Base-by-base conservation (phyloP, 2,113 vertebrate species). In the Turdus rufiventris region DNA sequence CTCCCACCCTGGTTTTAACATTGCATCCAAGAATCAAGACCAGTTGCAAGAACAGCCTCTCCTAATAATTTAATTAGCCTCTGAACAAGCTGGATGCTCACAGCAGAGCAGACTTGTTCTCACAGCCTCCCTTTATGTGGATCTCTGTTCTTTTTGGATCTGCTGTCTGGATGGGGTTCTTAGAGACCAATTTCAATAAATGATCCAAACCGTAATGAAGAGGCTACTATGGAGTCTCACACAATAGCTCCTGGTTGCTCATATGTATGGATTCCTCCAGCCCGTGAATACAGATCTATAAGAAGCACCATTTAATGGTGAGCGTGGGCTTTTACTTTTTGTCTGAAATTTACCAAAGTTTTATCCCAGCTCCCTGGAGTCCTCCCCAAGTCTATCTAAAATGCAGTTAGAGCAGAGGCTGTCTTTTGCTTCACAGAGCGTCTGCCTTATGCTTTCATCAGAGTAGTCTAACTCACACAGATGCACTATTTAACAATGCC, bases 401-500 rank as follows among this genome's bases (percentile, higher is more conserved):
- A 99, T 99, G 98, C 98, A 98, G 98, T 98, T 99, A 98, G 98
- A 99, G 98, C 98, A 98, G 98, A 99, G 99, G 98, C 99, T 99
- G 99, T 99, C 98, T 99, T 99, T 98, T 99, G 99, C 98, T 99
- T 99, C 98, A 99, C 98, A 68, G 98, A 98, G 98, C 98, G 98
- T 98, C 98, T 98, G 98, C 99, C 99, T 99, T 99, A 98, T 99
- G 99, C 99, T 99, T 99, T 98, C 99, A 99, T 99, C 99, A 99
- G 98, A 99, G 98, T 98, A 98, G 98, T 98, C 98, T 99, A 99
- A 99, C 98, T 99, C 98, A 99, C 99, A 99, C 99, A 99, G 99
- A 99, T 99, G 99, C 99, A 99, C 99, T 99, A 99, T 99, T 99
- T 99, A 99, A 99, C 99, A 99, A 99, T 99, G 99, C 99, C 99